These are phyloP conservation scores for Microcebus griseorufus DNA, from an alignment of 2,113 vertebrate genomes.

Conservation along the genomic window DNA sequence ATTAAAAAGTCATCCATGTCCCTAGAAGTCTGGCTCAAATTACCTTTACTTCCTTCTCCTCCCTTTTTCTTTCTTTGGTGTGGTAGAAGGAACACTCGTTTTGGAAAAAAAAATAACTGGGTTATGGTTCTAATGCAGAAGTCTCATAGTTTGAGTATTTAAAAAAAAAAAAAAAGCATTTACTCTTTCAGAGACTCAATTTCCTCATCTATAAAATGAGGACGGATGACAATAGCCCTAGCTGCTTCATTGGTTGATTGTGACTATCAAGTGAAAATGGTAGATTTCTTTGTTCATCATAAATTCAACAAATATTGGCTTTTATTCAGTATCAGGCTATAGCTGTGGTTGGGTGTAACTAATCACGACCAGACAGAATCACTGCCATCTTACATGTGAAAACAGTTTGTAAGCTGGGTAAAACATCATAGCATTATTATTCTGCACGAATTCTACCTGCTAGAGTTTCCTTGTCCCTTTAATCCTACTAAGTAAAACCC, in stretches of 20 bases:
- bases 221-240: neutral
- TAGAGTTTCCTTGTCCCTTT: neutral
- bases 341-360: neutral
- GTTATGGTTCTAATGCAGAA: neutral
- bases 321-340: neutral
- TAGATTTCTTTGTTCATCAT: neutral
- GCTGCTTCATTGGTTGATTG: neutral
- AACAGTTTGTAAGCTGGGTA: neutral
- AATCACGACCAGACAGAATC: neutral
- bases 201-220: conserved; percentile 1
- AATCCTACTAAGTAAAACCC: neutral
- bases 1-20: neutral
- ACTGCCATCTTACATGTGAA: neutral
- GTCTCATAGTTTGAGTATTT: neutral
- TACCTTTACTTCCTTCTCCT: neutral
- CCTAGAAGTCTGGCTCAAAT: neutral
- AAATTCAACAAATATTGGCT: neutral
- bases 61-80: conserved; percentile 2
- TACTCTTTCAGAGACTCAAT: neutral
- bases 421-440: neutral
- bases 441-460: neutral
- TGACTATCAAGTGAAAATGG: neutral
- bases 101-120: neutral
- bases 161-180: neutral
- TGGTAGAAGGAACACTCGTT: neutral